Evolutionary conservation across 2,113 vertebrate species (phyloP).

Genomic region (Phyllopteryx taeniolatus): DNA sequence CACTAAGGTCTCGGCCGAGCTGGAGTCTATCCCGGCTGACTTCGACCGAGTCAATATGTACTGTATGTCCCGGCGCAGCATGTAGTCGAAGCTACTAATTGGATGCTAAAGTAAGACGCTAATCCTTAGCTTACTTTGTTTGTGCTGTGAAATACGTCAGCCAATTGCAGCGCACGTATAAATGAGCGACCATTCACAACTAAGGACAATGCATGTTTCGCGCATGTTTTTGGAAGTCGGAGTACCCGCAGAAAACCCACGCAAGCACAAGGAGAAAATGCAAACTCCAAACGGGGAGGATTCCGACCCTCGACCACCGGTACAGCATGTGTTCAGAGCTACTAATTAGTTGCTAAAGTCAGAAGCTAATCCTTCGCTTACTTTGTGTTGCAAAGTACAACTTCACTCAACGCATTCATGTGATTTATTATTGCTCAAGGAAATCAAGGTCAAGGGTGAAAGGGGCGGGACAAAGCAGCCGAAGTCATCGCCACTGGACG

Average conservation of each 20-base stretch:
- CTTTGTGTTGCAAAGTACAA: not conserved
- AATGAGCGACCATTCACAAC: too few relatives aligned
- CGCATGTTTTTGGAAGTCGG: too few relatives aligned
- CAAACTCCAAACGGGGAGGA: too few relatives aligned
- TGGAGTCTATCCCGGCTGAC: too few relatives aligned
- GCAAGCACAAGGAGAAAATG: too few relatives aligned
- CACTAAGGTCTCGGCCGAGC: too few relatives aligned
- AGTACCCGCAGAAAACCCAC: too few relatives aligned
- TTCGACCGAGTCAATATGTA: too few relatives aligned
- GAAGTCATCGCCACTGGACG: constrained; percentile 39
- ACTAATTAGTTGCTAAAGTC: not conserved
- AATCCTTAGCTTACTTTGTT: not conserved
- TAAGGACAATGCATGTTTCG: too few relatives aligned
- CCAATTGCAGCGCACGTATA: too few relatives aligned
- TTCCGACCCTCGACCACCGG: too few relatives aligned
- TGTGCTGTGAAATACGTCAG: not conserved
- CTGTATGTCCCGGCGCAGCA: too few relatives aligned
- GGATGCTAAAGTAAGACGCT: not conserved
- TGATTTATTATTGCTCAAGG: constrained; percentile 75
- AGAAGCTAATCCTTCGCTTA: not conserved
- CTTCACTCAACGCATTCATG: constrained; percentile 63
- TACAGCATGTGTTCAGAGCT: not conserved
- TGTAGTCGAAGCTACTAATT: not conserved
- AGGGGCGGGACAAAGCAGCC: constrained; percentile 27
- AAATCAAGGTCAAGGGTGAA: constrained; percentile 26